phyloP scores from a whole-genome alignment of 2,797 vertebrate genomes.

The Halcyon badia region DNA sequence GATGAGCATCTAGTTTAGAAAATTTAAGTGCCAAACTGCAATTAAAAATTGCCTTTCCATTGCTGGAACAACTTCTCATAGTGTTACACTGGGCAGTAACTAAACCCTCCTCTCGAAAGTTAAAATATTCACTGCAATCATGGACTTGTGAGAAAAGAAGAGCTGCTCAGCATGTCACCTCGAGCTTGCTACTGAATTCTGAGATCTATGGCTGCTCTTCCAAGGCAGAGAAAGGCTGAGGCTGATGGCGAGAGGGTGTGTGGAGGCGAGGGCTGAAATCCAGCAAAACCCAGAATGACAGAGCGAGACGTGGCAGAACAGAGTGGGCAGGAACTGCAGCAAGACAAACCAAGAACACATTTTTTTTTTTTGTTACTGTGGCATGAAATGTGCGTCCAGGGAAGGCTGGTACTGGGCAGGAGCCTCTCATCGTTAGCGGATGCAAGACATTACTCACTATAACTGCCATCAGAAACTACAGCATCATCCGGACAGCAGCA shows the following conservation, averaged over 20 bases:
- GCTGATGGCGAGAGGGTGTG: neutral
- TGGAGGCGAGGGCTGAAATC: neutral
- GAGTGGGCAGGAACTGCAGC: neutral
- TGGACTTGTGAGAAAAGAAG: neutral
- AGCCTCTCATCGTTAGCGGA: neutral
- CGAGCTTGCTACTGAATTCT: neutral
- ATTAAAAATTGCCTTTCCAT: neutral
- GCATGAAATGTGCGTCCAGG: neutral
- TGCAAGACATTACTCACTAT: neutral
- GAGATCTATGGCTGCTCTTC: neutral
- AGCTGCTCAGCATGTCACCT: neutral
- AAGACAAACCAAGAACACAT: neutral
- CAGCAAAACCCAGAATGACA: neutral
- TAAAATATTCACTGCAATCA: neutral
- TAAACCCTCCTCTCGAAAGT: neutral
- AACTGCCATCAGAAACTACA: neutral
- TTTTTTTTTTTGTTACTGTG: neutral
- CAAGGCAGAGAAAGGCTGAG: neutral
- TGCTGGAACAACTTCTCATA: neutral
- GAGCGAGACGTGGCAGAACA: neutral
- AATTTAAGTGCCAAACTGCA: slow-evolving; percentile 13
- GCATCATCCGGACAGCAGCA: neutral
- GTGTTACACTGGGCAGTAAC: neutral
- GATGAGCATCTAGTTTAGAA: neutral
- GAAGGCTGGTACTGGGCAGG: neutral